phyloP scores from a whole-genome alignment of 2,113 vertebrate species.

The Pitta sordida region DNA sequence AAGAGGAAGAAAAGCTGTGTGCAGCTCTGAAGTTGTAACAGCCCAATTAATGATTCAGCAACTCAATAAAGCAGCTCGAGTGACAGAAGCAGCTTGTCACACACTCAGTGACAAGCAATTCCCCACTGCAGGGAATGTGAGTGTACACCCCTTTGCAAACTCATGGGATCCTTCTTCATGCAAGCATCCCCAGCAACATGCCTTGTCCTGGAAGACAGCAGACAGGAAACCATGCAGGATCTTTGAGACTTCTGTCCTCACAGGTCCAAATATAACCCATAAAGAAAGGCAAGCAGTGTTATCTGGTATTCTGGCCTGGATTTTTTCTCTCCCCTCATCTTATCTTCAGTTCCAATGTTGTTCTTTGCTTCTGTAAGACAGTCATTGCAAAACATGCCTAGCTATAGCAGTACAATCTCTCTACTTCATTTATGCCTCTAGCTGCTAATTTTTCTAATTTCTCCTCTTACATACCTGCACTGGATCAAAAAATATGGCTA shows the following conservation, averaged over 20 bases:
- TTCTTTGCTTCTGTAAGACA: neutral
- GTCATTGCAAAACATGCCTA: neutral
- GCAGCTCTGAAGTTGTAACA: neutral
- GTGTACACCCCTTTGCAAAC: neutral
- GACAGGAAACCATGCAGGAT: neutral
- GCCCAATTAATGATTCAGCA: neutral
- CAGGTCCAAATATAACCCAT: neutral
- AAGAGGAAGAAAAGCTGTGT: neutral
- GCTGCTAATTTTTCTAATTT: neutral
- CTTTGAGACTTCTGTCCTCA: neutral
- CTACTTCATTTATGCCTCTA: neutral
- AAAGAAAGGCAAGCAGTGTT: neutral
- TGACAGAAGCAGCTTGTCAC: neutral
- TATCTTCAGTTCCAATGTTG: constrained; percentile 46
- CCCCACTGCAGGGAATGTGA: neutral
- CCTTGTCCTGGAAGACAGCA: neutral
- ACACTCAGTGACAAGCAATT: neutral
- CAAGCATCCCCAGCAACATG: neutral
- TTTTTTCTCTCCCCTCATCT: neutral
- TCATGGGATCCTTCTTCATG: neutral
- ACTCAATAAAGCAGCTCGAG: neutral
- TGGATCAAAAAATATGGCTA: neutral
- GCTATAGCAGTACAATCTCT: neutral
- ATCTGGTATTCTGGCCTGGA: neutral
- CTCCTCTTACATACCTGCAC: neutral